Percentiles rank a stretch among this genome's conserved stretches.
Conservation (phyloP, 1,140 invertebrate genomes). For the Lepidotrigona ventralis region DNA sequence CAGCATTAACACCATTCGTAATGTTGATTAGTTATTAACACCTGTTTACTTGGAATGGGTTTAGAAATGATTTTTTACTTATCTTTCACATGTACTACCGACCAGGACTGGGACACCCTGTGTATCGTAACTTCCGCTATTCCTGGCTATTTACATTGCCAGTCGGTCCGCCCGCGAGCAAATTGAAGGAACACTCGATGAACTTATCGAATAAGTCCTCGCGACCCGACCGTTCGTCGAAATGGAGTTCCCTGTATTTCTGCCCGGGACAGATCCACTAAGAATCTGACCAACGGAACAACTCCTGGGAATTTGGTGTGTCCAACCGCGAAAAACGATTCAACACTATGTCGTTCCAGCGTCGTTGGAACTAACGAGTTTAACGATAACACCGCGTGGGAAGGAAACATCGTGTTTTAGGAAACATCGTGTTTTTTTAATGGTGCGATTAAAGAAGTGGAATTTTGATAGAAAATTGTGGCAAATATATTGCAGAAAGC, state of each 20-base stretch:
- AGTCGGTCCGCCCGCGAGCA: background rate
- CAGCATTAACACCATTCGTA: too few relatives aligned
- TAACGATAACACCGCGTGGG: background rate
- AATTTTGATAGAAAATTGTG: too few relatives aligned
- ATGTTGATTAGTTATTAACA: too few relatives aligned
- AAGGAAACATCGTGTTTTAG: too few relatives aligned
- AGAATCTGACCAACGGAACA: background rate
- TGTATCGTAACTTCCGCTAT: background rate
- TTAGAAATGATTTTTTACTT: too few relatives aligned
- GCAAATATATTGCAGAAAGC: too few relatives aligned
- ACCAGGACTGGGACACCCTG: too few relatives aligned
- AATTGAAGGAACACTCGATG: slow-evolving; percentile 10
- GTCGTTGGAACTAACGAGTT: background rate
- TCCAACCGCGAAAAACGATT: background rate
- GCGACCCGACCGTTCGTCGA: background rate
- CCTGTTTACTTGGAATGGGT: too few relatives aligned
- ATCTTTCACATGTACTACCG: too few relatives aligned
- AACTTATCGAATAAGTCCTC: background rate
- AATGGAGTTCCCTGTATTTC: background rate
- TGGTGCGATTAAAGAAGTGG: background rate
- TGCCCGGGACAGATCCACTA: too few relatives aligned
- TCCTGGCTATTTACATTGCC: background rate
- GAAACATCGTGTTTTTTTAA: background rate
- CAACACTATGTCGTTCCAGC: background rate
- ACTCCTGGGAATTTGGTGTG: background rate